Base-by-base conservation (phyloP, 2,797 vertebrate genomes). In the Adelosebastes latens region DNA sequence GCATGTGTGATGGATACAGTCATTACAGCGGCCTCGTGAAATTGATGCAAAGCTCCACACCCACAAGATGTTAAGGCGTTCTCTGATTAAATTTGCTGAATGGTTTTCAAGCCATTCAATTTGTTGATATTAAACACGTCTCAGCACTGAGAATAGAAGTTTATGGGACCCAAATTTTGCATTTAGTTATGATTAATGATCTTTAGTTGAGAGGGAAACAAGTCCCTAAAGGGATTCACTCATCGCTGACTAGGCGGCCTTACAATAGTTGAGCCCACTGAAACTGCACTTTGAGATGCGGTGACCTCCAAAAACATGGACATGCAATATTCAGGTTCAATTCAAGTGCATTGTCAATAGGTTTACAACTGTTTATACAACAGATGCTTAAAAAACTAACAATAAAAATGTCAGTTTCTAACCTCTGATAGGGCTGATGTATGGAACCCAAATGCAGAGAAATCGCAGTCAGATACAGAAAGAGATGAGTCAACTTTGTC, bases 21-120 rank as follows among this genome's bases (percentile, higher is more conserved):
- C 93, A 94, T 95, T 94, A 93, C 64, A 66, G 67, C 56, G 42
- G 42, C 83, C 66, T 85, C 56, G 46, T 74, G 62, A 92, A 93
- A 94, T 92, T 89, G 88, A 95, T 94, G 90, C 71, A 77, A 72
- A 75, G 69, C 82, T 87, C 84, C 90, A 93, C 93, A 80, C 92
- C 94, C 91, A 84, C 89, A 85, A 66, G 85, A 85, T 80, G 80
- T 76, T 46, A 12, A 76, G 74, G 80, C 42, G 20, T 88, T 79
- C 74, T 79, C 27, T 80, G 76, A 91, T 92, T 87, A 84, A 46
- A 93, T 84, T 76, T 83, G 82, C n/a, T 39, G 72, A 77, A 80
- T 53, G 42, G 29, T 46, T 77, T 87, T 25, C 63, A 71, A 72
- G 65, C 42, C 61, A 72, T 82, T 90, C 62, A 34, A 86, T 91